Evolutionary conservation across 1,140 invertebrate genomes (phyloP).

Genomic region (Rhagoletis pomonella): DNA sequence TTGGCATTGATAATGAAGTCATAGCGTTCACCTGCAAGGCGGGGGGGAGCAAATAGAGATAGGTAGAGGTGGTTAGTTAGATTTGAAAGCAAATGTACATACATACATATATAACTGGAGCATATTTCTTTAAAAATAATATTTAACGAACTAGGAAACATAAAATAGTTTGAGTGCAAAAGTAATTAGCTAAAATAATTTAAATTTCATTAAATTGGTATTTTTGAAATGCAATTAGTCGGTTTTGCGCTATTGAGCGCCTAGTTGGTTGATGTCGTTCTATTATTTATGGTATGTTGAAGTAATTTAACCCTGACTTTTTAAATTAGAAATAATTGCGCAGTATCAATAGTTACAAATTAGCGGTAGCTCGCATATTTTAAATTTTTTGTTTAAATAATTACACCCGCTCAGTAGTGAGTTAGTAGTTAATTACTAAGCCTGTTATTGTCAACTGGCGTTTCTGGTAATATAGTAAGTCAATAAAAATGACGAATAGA

Average conservation of each 20-base stretch:
- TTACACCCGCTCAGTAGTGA: background rate
- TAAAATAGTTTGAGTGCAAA: background rate
- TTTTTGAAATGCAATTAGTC: too few species aligned
- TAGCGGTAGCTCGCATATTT: background rate
- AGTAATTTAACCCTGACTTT: background rate
- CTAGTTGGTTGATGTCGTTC: background rate
- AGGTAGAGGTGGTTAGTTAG: background rate
- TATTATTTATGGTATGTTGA: background rate
- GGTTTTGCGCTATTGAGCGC: background rate
- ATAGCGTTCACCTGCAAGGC: constrained; percentile 86
- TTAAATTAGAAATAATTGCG: background rate
- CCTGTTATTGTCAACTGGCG: background rate
- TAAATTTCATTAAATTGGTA: background rate
- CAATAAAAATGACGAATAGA: constrained; percentile 1
- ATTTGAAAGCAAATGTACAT: background rate
- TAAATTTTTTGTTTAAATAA: background rate
- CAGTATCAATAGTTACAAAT: constrained; percentile 20
- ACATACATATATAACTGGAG: too few species aligned
- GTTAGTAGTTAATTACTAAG: too few species aligned
- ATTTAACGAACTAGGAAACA: background rate
- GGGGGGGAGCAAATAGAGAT: background rate
- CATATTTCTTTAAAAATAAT: background rate
- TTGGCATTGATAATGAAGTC: constrained; percentile 92
- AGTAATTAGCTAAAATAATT: background rate
- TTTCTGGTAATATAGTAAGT: background rate